Evolutionary conservation across 1,140 invertebrate genomes (phyloP), one percentile per base, ranked within the genome.

Genomic region (Daktulosphaira vitifoliae): DNA sequence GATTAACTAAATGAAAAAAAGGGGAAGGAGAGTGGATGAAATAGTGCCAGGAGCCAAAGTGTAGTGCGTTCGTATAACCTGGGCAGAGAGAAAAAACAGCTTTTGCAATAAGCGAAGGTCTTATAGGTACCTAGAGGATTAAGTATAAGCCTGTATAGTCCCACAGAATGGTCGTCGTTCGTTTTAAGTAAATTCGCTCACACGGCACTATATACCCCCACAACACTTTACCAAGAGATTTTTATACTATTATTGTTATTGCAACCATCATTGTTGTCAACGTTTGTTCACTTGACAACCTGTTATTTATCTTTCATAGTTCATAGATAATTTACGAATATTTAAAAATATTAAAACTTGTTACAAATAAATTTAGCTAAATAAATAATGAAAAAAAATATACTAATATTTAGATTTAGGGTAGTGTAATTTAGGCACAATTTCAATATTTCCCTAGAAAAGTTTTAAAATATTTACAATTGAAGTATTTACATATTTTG

Each of bases 1-100:
- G 56, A 62, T 62, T 62, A 62, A 26, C 39, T 62, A 62, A 62
- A 62, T 62, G 56, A 62, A 62, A 62, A 46, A 62, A 46, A 11
- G 29, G 29, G 29, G 29, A 33, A 33, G 29, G 11, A 33, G 29
- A 33, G 29, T 11, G 49, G 49, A 26, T 8, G 22, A 59, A 46
- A 46, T 18, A 11, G n/a, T 33, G 29, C 29, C 5, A 33, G 29
- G 29, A 6, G 29, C 29, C 29, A 11, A 11, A 33, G 29, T 33
- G 11, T 7, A 37, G 33, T 37, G 33, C 13, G 13, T 37, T n/a
- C n/a, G n/a, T 33, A 33, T 33, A 33, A 33, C 29, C 29, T 33
- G 29, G 29, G 29, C 18, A 26, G 25, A 48, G 26, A 25, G 39
- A 59, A 59, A 62, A 33, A 62, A 62, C 56, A 1, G 38, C 54